Evolutionary conservation across 2,888 invertebrate genomes (phyloP), one percentile per base, ranked within the genome.

Genomic region (Caenorhabditis afra): DNA sequence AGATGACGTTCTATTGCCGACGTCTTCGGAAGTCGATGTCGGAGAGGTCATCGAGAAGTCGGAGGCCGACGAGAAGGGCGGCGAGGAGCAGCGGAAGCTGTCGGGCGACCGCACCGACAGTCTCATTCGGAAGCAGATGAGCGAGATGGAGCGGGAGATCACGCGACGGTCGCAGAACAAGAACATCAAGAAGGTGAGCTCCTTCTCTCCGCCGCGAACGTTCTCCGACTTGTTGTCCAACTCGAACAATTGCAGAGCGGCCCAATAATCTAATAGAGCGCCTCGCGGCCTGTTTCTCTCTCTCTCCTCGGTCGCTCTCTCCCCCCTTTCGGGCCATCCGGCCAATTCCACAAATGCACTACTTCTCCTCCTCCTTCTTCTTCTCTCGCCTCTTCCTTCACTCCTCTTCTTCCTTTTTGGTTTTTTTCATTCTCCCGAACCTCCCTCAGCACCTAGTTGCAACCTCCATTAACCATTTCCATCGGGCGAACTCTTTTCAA

Each of bases 141-240:
- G 93, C 79, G 94, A 94, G 92, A 93, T 94, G 87, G 93, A 95
- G 92, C 92, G 93, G 89, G 93, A 94, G 92, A 93, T 94, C 89
- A 92, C 94, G 80, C 89, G 91, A 79, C 84, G 91, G 65, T 86
- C 87, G 39, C 88, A 89, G 74, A 90, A 90, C 75, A 87, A 90
- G 74, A 88, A 90, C 75, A 84, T 90, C 64, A 87, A 87, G 68
- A 86, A 89, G 86, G 90, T 90, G 22, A 39, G 82, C 14, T 18
- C 10, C 16, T 49, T 22, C 20, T 52, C 22, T 23, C 20, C 10
- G 22, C 3, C 22, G 16, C 22, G 35, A 47, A 45, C 29, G 20
- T 61, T 61, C 35, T 37, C 39, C 47, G 61, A 49, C 49, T 37
- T 49, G 45, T 49, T 47, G 47, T 35, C 39, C 49, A 45, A 65